Base-by-base conservation (phyloP, 1,140 invertebrate species). In the Pogonus chalceus region DNA sequence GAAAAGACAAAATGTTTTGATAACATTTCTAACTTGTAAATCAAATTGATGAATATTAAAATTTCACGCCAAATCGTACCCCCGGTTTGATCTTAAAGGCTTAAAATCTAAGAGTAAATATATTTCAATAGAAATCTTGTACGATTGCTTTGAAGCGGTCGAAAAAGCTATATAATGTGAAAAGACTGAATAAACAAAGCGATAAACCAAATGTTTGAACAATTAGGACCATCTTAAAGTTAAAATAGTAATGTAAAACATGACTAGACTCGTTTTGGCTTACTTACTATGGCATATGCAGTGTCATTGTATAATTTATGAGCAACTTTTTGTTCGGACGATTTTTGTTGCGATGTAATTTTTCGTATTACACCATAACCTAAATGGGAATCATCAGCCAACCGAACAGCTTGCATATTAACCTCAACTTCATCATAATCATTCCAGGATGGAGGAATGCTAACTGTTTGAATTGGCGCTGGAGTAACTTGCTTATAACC, bases 251-350 rank as follows among this genome's bases (percentile, higher is more conserved):
- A n/a, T n/a, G n/a, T 43, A 4, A 9, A 4, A 43, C 18, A 18
- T 24, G 65, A 67, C 65, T 74, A 87, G 67, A 87, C 84, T 71
- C 80, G 76, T 78, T 88, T 88, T 68, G 85, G 80, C 67, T 88
- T 88, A 60, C 84, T 87, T 37, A 90, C 80, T 61, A 88, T 79
- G 43, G 86, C 86, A 72, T 88, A 90, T 63, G 87, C 82, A 49
- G 79, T 79, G 51, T 86, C 80, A 70, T 88, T 88, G 56, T 82
- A 84, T 61, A 78, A 79, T 61, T 80, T 80, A 64, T 86, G 83
- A 60, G 78, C 77, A 9, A 73, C 67, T 65, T 70, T 51, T 69
- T 71, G 47, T 70, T 64, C 21, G 58, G 59, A 48, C 35, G 53
- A 60, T 31, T 51, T 39, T 49, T 56, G 68, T 55, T 70, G 69